Evolutionary conservation across 2,797 vertebrate species (phyloP), one percentile per base, ranked within the genome.

Genomic region (Chrosomus eos): DNA sequence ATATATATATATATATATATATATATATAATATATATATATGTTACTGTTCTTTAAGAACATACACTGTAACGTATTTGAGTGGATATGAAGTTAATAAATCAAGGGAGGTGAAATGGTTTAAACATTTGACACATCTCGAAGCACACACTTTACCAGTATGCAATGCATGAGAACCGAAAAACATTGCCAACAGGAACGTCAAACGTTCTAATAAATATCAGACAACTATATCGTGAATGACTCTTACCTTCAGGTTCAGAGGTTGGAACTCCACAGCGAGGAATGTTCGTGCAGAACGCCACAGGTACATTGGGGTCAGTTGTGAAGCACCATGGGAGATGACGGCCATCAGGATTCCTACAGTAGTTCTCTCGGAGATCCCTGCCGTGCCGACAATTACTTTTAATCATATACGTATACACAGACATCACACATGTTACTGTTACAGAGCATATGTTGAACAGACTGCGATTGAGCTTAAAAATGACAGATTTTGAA

Each of bases 271-370:
- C 70, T 81, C 96, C 96, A 0, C 98, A 99, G 91, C 96, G 97
- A 70, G 96, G 97, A 91, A 99, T 98, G 93, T 97, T 97, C 87
- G 95, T 97, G 90, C 98, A 99, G 92, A 96, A 96, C 89, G 97
- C 97, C 40, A 94, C 95, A 76, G 95, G 96, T 88, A 97, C 95
- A 88, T 96, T 97, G 87, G 97, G 97, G 92, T 99, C 97, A 26
- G 95, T 97, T 58, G 98, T 99, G 93, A 99, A 99, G 93, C 98
- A 99, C 98, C 98, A 99, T 21, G 98, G 98, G 87, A 94, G 96
- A 91, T 98, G 97, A 90, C 96, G 96, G 78, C 97, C 98, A 93
- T 99, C 97, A 91, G 98, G 98, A 93, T 99, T 99, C 90, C 98
- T 95, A 91, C 98, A 99, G 90, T 96, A 98, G 94, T 99, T 99